Evolutionary conservation across 2,797 vertebrate genomes (phyloP), one percentile per base, ranked within the genome.

Genomic region (Paramormyrops hopkinsi): DNA sequence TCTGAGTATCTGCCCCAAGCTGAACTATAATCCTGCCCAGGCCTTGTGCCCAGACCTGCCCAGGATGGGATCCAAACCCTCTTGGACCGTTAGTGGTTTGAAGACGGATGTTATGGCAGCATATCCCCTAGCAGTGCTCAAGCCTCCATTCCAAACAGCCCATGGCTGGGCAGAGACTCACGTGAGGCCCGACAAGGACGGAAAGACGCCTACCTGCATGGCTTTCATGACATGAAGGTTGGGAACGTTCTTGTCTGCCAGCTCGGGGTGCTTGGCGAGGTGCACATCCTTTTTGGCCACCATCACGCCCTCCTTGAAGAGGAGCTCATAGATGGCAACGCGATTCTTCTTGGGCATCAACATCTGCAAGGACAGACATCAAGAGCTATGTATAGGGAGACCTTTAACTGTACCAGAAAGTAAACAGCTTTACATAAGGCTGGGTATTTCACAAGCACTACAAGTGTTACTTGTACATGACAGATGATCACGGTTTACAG

Each of bases 341-440:
- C 98, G 97, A 89, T 99, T 98, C 96, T 99, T 99, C 96, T 99
- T 99, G 94, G 99, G 99, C 99, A 99, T 99, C 97, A 99, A 96
- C 99, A 99, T 99, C 98, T 99, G 88, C 4, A 65, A 9, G 0
- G 4, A 22, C 89, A 85, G 9, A 29, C 82, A 85, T 83, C 79
- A 85, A 82, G 76, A 46, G 22, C 82, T 85, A 50, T 2, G 22
- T 85, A 29, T 51, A 85, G 44, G 22, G n/a, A 25, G n/a, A 85
- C 44, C 22, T 48, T 51, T n/a, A 85, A 25, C 46, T 85, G 22
- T 29, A 1, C 22, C 44, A 85, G 48, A 51, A 50, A 51, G 48
- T 51, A 51, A 51, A 51, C 44, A 50, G 82, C 82, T 46, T 51
- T 84, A 50, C 82, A 48, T 84, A 79, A 79, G 73, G 37, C 73